These are phyloP conservation scores for Corydoras sp. DNA, from an alignment of 2,113 vertebrate species.

Conservation along the genomic window DNA sequence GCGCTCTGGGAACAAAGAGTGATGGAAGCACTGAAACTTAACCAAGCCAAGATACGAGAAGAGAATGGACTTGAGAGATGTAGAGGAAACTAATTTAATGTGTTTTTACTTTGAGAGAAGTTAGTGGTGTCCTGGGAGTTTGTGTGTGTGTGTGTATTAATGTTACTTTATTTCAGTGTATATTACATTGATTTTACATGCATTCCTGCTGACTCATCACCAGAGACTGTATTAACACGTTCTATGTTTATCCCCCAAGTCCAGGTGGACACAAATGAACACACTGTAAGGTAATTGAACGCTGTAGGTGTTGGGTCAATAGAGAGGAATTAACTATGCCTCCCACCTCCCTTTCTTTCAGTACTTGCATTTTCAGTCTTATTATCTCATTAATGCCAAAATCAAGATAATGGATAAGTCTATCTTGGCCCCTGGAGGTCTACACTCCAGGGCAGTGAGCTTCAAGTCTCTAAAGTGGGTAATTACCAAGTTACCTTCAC, in stretches of 20 bases:
- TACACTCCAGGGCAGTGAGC: conserved; percentile 25
- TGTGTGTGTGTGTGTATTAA: conserved; percentile 5
- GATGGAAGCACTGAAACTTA: conserved; percentile 44
- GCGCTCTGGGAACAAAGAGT: conserved; percentile 46
- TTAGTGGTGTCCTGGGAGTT: too few relatives aligned
- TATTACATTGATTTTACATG: conserved; percentile 14
- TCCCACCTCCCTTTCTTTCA: conserved; percentile 22
- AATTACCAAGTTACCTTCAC: not conserved
- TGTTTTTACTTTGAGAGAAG: conserved; percentile 9
- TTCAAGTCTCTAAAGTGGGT: conserved; percentile 50
- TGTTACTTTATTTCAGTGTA: not conserved
- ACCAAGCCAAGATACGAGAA: conserved; percentile 24
- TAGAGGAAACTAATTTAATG: conserved; percentile 23
- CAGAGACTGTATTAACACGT: not conserved
- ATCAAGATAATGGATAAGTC: conserved; percentile 52
- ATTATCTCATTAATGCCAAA: conserved; percentile 58
- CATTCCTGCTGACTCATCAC: not conserved
- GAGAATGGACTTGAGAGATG: conserved; percentile 21
- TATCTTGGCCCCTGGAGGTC: conserved; percentile 46
- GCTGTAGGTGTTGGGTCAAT: not conserved
- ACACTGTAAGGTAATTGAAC: not conserved
- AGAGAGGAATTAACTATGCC: conserved; percentile 36
- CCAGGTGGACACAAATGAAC: not conserved
- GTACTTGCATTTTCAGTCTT: conserved; percentile 36
- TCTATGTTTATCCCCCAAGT: not conserved